phyloP scores from a whole-genome alignment of 2,888 invertebrate species.

The Perizoma flavofasciatum region DNA sequence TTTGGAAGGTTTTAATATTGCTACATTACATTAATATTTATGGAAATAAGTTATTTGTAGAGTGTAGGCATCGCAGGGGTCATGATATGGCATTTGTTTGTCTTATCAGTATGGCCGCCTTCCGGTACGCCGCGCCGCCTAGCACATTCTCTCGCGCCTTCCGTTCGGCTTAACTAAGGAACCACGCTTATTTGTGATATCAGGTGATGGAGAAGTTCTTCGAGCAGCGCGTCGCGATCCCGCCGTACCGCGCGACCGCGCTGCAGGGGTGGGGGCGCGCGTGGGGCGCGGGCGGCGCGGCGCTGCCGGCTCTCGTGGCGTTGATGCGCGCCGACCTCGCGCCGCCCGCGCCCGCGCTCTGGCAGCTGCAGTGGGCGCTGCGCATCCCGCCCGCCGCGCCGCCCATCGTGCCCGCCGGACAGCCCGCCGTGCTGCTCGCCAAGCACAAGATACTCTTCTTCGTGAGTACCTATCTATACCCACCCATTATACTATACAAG shows the following conservation, averaged over 20 bases:
- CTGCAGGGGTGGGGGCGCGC: constrained; percentile 93
- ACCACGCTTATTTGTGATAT: too few species aligned
- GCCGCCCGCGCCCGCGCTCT: constrained; percentile 85
- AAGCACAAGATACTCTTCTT: constrained; percentile 96
- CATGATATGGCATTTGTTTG: too few species aligned
- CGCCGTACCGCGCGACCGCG: constrained; percentile 95
- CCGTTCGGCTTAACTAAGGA: too few species aligned
- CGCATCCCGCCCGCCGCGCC: constrained; percentile 95
- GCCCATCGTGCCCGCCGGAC: constrained; percentile 95
- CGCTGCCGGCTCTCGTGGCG: constrained; percentile 96
- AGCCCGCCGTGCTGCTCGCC: constrained; percentile 93
- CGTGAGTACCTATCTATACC: constrained; percentile 81
- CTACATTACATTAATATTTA: background rate
- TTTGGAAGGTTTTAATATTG: background rate
- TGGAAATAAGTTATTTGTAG: too few species aligned
- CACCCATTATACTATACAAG: too few species aligned
- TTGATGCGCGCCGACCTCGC: constrained; percentile 89
- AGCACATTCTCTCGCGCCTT: too few species aligned
- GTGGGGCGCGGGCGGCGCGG: constrained; percentile 92
- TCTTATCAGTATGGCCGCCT: too few species aligned
- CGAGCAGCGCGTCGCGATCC: constrained; percentile 93
- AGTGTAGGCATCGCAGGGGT: too few species aligned
- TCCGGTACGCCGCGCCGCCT: too few species aligned
- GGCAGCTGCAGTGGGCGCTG: constrained; percentile 96
- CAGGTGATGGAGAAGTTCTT: constrained; percentile 96